These are phyloP conservation scores for Amphibalanus amphitrite DNA, from an alignment of 1,140 invertebrate genomes.

Conservation along the genomic window DNA sequence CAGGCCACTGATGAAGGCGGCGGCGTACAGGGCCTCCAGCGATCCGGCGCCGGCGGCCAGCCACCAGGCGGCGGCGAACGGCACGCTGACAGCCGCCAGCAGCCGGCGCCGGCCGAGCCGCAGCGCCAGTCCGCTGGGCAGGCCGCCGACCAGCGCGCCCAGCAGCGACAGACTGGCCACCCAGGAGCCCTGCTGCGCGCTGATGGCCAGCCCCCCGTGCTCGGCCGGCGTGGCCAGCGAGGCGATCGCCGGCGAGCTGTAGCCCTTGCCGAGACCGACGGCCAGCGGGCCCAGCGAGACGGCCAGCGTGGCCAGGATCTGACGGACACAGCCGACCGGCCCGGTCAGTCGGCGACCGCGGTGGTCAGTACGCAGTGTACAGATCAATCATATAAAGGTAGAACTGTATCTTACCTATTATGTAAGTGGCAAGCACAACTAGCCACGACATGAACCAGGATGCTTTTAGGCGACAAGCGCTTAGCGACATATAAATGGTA, in stretches of 20 bases:
- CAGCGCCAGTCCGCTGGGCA: slow-evolving; percentile 52
- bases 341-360: no score
- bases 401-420: no score
- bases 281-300: slow-evolving; percentile 61
- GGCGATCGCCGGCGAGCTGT: slow-evolving; percentile 64
- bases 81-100: slow-evolving; percentile 45
- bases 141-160: slow-evolving; percentile 55
- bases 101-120: slow-evolving; percentile 47
- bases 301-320: slow-evolving; percentile 59
- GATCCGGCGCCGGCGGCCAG: slow-evolving; percentile 51
- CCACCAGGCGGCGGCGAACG: slow-evolving; percentile 54
- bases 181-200: slow-evolving; percentile 58
- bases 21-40: slow-evolving; percentile 54
- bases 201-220: slow-evolving; percentile 29
- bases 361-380: no score
- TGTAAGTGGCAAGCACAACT: no score
- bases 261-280: slow-evolving; percentile 60
- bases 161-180: slow-evolving; percentile 57
- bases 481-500: no score
- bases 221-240: slow-evolving; percentile 34
- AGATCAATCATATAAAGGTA: no score
- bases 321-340: slow-evolving; percentile 20
- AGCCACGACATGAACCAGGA: no score
- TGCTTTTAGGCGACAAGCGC: no score
- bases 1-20: slow-evolving; percentile 58